A percentile compares a stretch with the other conserved stretches of the same genome.
Conservation (phyloP, 2,113 vertebrate genomes). For the Chelonoidis abingdonii region DNA sequence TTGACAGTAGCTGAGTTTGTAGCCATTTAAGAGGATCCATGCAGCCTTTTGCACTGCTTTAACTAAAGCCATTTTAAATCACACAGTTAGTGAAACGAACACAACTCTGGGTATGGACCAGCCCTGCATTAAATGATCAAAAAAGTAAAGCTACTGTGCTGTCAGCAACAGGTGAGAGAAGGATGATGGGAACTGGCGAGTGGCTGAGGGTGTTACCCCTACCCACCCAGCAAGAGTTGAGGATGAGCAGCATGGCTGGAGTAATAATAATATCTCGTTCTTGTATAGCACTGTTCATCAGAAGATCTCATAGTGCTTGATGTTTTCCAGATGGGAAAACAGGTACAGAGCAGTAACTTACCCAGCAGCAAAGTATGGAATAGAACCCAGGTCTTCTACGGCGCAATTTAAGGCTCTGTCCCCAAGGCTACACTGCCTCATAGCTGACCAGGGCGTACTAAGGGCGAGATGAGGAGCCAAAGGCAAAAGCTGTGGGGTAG, state of each 20-base stretch:
- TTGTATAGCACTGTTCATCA: too few species aligned
- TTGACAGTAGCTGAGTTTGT: neutral
- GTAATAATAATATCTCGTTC: too few species aligned
- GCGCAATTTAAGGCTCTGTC: neutral
- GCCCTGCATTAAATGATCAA: neutral
- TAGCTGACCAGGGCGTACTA: neutral
- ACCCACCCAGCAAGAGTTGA: neutral
- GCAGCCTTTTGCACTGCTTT: neutral
- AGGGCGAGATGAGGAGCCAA: neutral
- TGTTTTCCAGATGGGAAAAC: neutral
- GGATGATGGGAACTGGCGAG: too few species aligned
- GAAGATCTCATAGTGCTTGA: too few species aligned
- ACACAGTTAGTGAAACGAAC: neutral
- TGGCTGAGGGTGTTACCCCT: neutral
- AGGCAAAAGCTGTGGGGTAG: rapidly evolving
- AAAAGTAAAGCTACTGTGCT: neutral
- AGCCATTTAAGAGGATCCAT: neutral
- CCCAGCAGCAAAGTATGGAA: neutral
- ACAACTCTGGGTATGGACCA: neutral
- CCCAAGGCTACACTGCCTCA: neutral
- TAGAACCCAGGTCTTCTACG: neutral
- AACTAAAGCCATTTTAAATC: neutral
- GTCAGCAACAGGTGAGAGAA: neutral
- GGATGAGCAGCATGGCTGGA: neutral
- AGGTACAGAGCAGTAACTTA: neutral